phyloP scores from a whole-genome alignment of 2,113 vertebrate species.

The Myotis lucifugus region DNA sequence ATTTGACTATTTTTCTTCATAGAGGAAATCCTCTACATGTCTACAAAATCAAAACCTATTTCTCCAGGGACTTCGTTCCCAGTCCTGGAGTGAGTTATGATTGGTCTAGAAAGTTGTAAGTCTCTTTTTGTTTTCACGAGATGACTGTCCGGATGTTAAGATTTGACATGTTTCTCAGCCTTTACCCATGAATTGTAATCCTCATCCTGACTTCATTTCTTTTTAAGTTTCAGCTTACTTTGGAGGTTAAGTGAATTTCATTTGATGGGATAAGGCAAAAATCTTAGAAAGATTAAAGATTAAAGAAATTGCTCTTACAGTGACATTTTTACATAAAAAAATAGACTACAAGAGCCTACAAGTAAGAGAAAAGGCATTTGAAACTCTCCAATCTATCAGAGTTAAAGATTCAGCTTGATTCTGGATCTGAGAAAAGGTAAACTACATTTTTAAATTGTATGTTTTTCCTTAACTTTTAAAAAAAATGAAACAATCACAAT shows the following conservation, averaged over 20 bases:
- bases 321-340: not conserved
- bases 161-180: constrained; percentile 76
- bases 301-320: not conserved
- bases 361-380: not conserved
- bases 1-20: constrained; percentile 77
- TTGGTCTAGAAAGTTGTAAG: constrained; percentile 80
- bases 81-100: constrained; percentile 78
- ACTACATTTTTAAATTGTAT: not conserved
- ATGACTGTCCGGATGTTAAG: constrained; percentile 78
- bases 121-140: constrained; percentile 76
- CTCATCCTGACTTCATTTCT: constrained; percentile 60
- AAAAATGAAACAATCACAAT: not conserved
- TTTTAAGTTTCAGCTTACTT: constrained; percentile 4
- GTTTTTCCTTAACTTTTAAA: not conserved
- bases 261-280: not conserved
- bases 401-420: not conserved
- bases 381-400: not conserved
- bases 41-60: constrained; percentile 63
- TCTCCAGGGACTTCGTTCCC: constrained; percentile 73
- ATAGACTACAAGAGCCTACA: not conserved
- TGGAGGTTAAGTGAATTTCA: not conserved
- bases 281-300: not conserved
- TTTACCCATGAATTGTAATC: constrained; percentile 54
- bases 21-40: constrained; percentile 76
- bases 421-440: not conserved